phyloP scores from a whole-genome alignment of 2,797 vertebrate species.

The Carduelis carduelis region DNA sequence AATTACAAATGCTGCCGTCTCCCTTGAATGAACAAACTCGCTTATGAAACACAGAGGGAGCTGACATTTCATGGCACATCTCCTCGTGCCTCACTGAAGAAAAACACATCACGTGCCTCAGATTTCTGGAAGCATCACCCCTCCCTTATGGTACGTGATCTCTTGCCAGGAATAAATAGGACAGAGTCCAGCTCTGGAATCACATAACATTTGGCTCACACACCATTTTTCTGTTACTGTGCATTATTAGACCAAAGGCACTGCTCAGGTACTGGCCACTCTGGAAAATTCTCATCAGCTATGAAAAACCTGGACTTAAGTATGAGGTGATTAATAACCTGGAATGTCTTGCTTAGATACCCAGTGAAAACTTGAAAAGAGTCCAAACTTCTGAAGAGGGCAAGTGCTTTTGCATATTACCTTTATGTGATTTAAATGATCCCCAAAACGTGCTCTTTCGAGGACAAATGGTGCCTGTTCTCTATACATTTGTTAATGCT shows the following conservation, averaged over 20 bases:
- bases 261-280: background rate
- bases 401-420: background rate
- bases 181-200: constrained; percentile 47
- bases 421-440: background rate
- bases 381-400: background rate
- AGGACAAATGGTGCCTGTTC: background rate
- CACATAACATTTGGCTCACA: background rate
- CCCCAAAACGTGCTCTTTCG: rapidly evolving
- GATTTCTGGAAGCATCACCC: constrained; percentile 47
- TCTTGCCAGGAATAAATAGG: constrained; percentile 55
- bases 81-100: background rate
- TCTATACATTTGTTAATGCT: background rate
- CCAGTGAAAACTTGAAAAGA: background rate
- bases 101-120: constrained; percentile 33
- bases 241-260: background rate
- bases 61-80: constrained; percentile 24
- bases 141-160: constrained; percentile 33
- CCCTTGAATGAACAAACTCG: background rate
- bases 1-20: background rate
- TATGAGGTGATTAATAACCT: background rate
- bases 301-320: background rate
- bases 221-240: background rate
- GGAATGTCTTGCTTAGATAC: background rate
- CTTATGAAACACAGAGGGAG: constrained; percentile 2
- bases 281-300: background rate